A percentile compares a stretch with the other conserved stretches of the same genome.
Evolutionary conservation across 2,888 invertebrate species (phyloP).

Genomic region (Horisme vitalbata): DNA sequence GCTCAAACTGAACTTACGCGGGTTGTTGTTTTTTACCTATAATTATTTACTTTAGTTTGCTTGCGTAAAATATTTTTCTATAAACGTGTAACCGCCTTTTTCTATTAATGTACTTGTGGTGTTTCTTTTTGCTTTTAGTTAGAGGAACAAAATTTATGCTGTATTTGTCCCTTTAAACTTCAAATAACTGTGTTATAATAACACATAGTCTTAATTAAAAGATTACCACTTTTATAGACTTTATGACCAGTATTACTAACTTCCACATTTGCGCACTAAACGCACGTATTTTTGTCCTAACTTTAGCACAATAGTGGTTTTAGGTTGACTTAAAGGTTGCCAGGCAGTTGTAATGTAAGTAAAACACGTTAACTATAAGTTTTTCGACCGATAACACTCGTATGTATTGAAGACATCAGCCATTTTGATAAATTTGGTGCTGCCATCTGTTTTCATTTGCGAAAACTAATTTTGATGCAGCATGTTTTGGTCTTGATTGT

Average conservation of each 20-base stretch:
- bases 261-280: conserved; percentile 17
- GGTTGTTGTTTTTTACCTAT: background rate
- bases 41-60: background rate
- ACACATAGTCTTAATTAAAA: background rate
- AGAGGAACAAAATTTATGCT: no score
- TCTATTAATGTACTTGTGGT: no score
- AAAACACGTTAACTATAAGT: background rate
- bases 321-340: conserved; percentile 1
- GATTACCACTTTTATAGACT: background rate
- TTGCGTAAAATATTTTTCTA: background rate
- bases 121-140: no score
- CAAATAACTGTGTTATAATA: no score
- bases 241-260: conserved; percentile 28
- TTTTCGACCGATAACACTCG: conserved; percentile 7
- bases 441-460: conserved; percentile 3
- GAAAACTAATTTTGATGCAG: conserved; percentile 12
- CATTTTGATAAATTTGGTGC: conserved; percentile 10
- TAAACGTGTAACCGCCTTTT: background rate
- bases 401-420: background rate
- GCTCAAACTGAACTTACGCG: conserved; percentile 17
- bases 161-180: no score
- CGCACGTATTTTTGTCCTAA: conserved; percentile 16
- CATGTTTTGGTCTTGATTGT: conserved; percentile 16
- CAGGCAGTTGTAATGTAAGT: no score
- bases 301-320: conserved; percentile 1